Evolutionary conservation across 2,888 invertebrate species (phyloP).

Genomic region (Cotesia congregata): DNA sequence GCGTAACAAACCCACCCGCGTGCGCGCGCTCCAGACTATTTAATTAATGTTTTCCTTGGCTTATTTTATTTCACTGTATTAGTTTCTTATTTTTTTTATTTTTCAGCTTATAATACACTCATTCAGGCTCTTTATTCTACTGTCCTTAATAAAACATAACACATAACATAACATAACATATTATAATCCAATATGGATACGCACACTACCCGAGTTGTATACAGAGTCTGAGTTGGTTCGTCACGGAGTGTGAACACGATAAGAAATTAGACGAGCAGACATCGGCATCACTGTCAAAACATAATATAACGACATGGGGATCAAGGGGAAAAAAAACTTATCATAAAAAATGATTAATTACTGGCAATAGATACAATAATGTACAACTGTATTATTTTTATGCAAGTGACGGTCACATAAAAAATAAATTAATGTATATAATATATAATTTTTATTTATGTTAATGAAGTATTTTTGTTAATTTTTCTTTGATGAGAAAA

Average conservation of each 20-base stretch:
- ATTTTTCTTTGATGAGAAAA: no score
- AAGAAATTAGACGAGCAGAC: conserved; percentile 27
- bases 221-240: neutral
- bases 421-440: neutral
- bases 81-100: neutral
- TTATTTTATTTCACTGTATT: conserved; percentile 27
- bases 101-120: neutral
- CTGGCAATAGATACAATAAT: neutral
- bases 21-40: conserved; percentile 38
- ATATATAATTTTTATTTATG: neutral
- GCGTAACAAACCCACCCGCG: conserved; percentile 59
- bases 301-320: conserved; percentile 25
- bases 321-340: conserved; percentile 11
- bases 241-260: conserved; percentile 24
- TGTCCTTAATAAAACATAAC: neutral
- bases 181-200: no score
- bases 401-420: neutral
- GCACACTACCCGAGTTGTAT: neutral
- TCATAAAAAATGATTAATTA: conserved; percentile 8
- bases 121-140: neutral
- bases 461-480: no score
- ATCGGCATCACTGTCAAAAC: conserved; percentile 27
- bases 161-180: no score
- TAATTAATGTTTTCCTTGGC: conserved; percentile 42
- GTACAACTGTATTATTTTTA: neutral